phyloP scores from a whole-genome alignment of 2,797 vertebrate genomes.

The Nannoperca australis region DNA sequence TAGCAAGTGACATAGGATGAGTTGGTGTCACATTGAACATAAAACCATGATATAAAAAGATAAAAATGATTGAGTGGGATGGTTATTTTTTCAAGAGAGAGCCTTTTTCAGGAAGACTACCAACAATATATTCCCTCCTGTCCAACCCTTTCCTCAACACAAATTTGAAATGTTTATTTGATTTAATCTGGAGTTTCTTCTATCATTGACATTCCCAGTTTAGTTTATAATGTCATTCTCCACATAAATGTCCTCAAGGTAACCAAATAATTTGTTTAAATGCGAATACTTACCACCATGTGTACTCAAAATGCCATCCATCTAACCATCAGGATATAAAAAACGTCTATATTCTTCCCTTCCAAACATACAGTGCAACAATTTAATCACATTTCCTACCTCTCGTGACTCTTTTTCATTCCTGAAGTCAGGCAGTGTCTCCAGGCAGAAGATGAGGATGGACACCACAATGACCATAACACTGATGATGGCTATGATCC shows the following conservation, averaged over 20 bases:
- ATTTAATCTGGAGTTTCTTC: neutral
- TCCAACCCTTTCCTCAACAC: neutral
- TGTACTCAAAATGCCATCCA: neutral
- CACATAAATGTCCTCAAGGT: neutral
- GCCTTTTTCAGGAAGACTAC: neutral
- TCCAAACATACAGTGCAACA: neutral
- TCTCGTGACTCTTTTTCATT: slow-evolving; percentile 79
- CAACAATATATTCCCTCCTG: neutral
- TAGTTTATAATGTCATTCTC: neutral
- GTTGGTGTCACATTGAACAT: neutral
- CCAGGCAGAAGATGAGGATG: slow-evolving; percentile 94
- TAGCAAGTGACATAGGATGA: neutral
- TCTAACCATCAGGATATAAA: neutral
- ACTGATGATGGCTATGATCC: slow-evolving; percentile 91
- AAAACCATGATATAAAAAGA: neutral
- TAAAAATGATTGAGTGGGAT: neutral
- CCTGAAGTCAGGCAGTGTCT: slow-evolving; percentile 92
- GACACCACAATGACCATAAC: slow-evolving; percentile 94
- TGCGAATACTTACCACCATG: neutral
- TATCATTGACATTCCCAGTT: neutral
- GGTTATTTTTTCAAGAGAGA: neutral
- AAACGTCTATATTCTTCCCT: neutral
- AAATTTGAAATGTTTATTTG: neutral
- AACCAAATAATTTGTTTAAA: neutral
- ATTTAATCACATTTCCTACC: slow-evolving; percentile 65